Evolutionary conservation across 2,888 invertebrate species (phyloP).

Genomic region (Amphimallon solstitiale): DNA sequence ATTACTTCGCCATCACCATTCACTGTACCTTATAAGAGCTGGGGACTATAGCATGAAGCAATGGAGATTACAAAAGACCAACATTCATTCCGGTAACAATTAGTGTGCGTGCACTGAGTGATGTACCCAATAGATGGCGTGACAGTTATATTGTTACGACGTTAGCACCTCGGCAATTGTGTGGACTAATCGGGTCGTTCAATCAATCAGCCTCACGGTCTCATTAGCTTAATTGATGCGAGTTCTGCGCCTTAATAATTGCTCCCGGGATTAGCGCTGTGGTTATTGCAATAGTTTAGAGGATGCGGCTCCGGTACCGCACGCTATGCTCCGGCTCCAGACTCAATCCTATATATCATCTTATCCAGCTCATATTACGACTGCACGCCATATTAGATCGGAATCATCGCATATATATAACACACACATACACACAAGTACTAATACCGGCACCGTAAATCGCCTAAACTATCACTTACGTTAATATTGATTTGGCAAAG

Average conservation of each 20-base stretch:
- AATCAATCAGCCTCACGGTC: constrained; percentile 57
- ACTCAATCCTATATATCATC: constrained; percentile 49
- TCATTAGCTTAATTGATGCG: constrained; percentile 60
- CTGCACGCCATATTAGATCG: constrained; percentile 40
- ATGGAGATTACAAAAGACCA: constrained; percentile 37
- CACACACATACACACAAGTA: constrained; percentile 20
- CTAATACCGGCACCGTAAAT: constrained; percentile 18
- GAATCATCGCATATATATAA: constrained; percentile 39
- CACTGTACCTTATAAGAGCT: constrained; percentile 9
- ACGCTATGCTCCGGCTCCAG: constrained; percentile 29
- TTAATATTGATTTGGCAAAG: constrained; percentile 33
- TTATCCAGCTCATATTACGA: constrained; percentile 42
- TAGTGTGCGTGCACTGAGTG: constrained; percentile 39
- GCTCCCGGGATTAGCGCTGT: constrained; percentile 57
- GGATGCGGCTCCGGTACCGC: constrained; percentile 45
- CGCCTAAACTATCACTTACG: constrained; percentile 34
- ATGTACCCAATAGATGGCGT: constrained; percentile 40
- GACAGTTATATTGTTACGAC: constrained; percentile 46
- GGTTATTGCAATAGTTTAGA: constrained; percentile 56
- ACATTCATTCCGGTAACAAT: constrained; percentile 36
- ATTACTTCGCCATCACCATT: constrained; percentile 2
- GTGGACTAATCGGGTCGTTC: constrained; percentile 51
- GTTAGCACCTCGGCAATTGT: constrained; percentile 48
- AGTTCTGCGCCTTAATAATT: constrained; percentile 59
- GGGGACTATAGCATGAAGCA: constrained; percentile 5